Evolutionary conservation across 2,797 vertebrate genomes (phyloP).

Genomic region (Chaetodon trifasciatus): DNA sequence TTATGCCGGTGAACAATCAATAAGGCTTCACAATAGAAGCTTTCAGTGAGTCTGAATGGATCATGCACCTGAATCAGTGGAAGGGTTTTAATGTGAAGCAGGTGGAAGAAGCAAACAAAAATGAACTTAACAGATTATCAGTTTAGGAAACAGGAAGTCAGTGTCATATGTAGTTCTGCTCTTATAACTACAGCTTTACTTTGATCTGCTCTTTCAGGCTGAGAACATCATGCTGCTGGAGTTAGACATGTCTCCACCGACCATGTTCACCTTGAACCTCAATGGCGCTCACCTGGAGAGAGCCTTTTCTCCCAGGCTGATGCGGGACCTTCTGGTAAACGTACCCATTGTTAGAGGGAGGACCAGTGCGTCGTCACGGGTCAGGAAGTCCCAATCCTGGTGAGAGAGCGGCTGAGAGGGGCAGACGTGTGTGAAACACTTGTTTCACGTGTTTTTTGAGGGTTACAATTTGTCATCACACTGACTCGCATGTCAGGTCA

Average conservation of each 20-base stretch:
- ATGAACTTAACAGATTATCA: background rate
- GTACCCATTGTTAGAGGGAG: conserved; percentile 84
- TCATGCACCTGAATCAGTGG: background rate
- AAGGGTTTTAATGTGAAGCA: background rate
- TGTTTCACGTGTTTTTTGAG: too few species aligned
- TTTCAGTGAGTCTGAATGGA: background rate
- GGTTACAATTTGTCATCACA: background rate
- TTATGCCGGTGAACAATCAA: conserved; percentile 14
- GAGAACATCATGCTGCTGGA: conserved; percentile 98
- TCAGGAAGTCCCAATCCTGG: conserved; percentile 95
- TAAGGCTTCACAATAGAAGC: background rate
- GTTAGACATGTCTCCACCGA: conserved; percentile 93
- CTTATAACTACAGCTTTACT: background rate
- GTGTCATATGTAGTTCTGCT: background rate
- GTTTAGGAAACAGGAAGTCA: background rate
- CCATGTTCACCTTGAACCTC: conserved; percentile 93
- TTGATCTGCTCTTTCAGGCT: conserved; percentile 82
- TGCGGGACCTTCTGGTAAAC: conserved; percentile 85
- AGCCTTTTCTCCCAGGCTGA: conserved; percentile 89
- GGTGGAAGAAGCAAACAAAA: background rate
- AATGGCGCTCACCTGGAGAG: conserved; percentile 89
- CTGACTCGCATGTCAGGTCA: background rate
- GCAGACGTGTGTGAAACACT: background rate
- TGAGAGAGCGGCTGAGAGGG: conserved; percentile 75
- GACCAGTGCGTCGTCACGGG: conserved; percentile 84